These are phyloP conservation scores for Neoniphon sammara DNA, from an alignment of 2,797 vertebrate species.

Conservation along the genomic window DNA sequence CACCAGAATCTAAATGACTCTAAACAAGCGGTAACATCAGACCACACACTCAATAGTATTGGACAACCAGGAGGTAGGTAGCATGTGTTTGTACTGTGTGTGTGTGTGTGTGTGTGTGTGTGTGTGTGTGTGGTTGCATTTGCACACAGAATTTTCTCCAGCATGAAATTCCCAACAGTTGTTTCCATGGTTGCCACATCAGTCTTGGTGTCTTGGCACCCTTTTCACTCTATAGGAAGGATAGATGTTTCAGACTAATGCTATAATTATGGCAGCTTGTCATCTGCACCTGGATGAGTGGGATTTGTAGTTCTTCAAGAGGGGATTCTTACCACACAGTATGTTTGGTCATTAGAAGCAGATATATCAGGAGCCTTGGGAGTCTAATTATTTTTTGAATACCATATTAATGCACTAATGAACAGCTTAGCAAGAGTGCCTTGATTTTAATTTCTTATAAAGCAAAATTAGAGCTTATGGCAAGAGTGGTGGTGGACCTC, in stretches of 20 bases:
- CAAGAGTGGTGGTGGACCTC: constrained; percentile 20
- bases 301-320: constrained; percentile 39
- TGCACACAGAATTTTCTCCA: constrained; percentile 1
- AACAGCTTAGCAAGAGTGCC: constrained; percentile 4
- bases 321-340: background rate
- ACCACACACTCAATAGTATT: constrained; percentile 62
- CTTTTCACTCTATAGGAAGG: background rate
- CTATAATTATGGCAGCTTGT: constrained; percentile 10
- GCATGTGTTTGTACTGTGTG: constrained; percentile 17
- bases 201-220: background rate
- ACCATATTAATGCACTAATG: background rate
- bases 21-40: constrained; percentile 65
- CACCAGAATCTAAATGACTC: constrained; percentile 49
- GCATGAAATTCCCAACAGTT: background rate
- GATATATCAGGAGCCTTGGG: background rate
- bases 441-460: constrained; percentile 1
- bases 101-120: constrained; percentile 1
- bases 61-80: constrained; percentile 64
- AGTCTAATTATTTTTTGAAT: background rate
- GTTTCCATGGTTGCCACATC: background rate
- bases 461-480: constrained; percentile 29
- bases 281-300: constrained; percentile 23
- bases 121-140: constrained; percentile 2
- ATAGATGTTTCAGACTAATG: background rate
- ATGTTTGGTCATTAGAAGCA: background rate